Evolutionary conservation across 2,113 vertebrate genomes (phyloP).

Genomic region (Vicugna pacos): DNA sequence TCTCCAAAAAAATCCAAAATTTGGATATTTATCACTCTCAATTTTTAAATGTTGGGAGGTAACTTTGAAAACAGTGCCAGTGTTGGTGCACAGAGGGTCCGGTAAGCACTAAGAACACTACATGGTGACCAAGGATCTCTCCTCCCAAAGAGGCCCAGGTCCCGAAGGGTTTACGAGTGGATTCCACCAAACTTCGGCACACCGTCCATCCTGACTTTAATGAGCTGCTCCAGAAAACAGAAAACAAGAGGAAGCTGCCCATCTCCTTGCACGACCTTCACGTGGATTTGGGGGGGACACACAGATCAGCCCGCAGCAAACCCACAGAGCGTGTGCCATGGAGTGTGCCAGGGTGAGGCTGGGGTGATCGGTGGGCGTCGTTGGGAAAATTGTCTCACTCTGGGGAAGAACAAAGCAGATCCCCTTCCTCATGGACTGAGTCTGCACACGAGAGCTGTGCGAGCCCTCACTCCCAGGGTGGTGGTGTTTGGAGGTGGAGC

Average conservation of each 20-base stretch:
- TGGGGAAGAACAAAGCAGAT: neutral
- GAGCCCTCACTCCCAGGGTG: neutral
- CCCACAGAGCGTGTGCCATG: neutral
- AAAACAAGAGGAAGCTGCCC: neutral
- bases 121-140: rapidly evolving
- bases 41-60: neutral
- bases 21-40: neutral
- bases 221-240: neutral
- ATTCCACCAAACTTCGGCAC: neutral
- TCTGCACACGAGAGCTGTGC: neutral
- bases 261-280: rapidly evolving
- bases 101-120: rapidly evolving
- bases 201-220: neutral
- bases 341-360: rapidly evolving
- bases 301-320: rapidly evolving
- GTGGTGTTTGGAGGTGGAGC: neutral
- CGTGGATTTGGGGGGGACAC: neutral
- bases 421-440: neutral
- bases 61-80: neutral
- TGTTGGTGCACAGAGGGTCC: neutral
- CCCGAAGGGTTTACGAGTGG: rapidly evolving
- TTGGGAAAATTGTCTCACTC: too few relatives aligned
- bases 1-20: neutral
- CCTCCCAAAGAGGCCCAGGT: neutral
- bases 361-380: neutral